phyloP scores from a whole-genome alignment of 2,888 invertebrate genomes.

The Cosmopolites sordidus region DNA sequence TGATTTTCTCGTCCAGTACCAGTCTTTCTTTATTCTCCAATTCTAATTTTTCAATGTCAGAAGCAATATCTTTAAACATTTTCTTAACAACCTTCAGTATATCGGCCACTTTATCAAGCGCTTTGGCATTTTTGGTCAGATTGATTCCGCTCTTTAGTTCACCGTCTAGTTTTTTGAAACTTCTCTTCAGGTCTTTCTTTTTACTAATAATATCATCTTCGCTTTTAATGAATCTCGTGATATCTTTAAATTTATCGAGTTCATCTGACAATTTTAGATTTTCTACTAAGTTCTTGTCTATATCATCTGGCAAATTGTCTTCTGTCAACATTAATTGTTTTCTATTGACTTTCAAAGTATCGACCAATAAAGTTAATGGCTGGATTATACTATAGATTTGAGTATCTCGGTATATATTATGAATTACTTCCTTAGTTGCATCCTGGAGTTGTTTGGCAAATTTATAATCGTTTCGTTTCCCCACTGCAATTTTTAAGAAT shows the following conservation, averaged over 20 bases:
- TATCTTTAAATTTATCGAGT: conserved; percentile 8
- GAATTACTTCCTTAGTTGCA: conserved; percentile 12
- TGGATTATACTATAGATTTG: conserved; percentile 11
- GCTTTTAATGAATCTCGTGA: conserved; percentile 13
- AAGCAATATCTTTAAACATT: conserved; percentile 28
- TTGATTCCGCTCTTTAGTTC: conserved; percentile 7
- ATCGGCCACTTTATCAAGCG: not conserved
- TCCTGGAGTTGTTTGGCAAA: conserved; percentile 24
- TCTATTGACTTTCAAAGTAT: conserved; percentile 7
- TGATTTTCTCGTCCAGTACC: conserved; percentile 16
- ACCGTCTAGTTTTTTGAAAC: conserved; percentile 12
- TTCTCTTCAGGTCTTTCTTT: conserved; percentile 9
- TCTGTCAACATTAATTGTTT: not conserved
- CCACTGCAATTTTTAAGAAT: conserved; percentile 17
- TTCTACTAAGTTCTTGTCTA: conserved; percentile 6
- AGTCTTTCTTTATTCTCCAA: conserved; percentile 23
- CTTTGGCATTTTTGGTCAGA: conserved; percentile 3
- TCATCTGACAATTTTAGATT: conserved; percentile 2
- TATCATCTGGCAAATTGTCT: conserved; percentile 8
- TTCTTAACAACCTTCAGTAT: conserved; percentile 23
- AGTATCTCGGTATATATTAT: conserved; percentile 18
- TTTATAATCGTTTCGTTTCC: conserved; percentile 29
- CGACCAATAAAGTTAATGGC: conserved; percentile 8
- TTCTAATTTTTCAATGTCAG: conserved; percentile 22
- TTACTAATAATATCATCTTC: conserved; percentile 11